Percentiles rank a stretch among this genome's conserved stretches.
phyloP scores from a whole-genome alignment of 2,113 vertebrate genomes.

The Carassius auratus region DNA sequence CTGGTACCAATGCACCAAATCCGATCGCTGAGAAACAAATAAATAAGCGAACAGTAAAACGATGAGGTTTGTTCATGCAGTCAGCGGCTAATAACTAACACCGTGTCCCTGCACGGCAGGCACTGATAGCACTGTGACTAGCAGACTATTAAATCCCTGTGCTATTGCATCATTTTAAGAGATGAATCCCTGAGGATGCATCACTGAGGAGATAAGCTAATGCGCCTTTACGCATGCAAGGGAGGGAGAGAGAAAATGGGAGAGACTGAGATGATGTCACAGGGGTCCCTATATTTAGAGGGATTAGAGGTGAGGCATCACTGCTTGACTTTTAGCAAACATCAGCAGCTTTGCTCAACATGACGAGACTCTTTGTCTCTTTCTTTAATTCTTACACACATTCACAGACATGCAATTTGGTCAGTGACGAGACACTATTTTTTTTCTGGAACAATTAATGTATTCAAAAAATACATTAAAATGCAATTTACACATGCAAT shows the following conservation, averaged over 20 bases:
- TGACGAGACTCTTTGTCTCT: neutral
- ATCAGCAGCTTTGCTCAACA: slow-evolving; percentile 41
- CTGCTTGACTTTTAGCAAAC: slow-evolving; percentile 26
- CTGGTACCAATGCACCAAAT: neutral
- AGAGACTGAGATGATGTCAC: slow-evolving; percentile 39
- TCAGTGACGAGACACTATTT: neutral
- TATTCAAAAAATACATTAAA: neutral
- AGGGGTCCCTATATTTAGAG: slow-evolving; percentile 30
- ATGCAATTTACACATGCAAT: neutral
- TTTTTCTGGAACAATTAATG: too few relatives aligned
- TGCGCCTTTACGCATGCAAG: slow-evolving; percentile 27
- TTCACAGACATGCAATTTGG: neutral
- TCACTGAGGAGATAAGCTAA: slow-evolving; percentile 36
- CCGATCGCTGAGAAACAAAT: neutral
- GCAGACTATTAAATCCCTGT: slow-evolving; percentile 42
- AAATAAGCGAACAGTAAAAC: neutral
- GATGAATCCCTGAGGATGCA: slow-evolving; percentile 40
- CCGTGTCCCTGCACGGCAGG: neutral
- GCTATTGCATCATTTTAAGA: slow-evolving; percentile 51
- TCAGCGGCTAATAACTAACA: neutral
- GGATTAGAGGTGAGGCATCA: slow-evolving; percentile 34
- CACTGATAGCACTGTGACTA: slow-evolving; percentile 28
- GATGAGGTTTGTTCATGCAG: neutral
- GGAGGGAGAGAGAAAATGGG: slow-evolving; percentile 18
- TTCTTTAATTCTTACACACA: too few relatives aligned